Evolutionary conservation across 2,888 invertebrate species (phyloP).

Genomic region (Penaeus monodon): DNA sequence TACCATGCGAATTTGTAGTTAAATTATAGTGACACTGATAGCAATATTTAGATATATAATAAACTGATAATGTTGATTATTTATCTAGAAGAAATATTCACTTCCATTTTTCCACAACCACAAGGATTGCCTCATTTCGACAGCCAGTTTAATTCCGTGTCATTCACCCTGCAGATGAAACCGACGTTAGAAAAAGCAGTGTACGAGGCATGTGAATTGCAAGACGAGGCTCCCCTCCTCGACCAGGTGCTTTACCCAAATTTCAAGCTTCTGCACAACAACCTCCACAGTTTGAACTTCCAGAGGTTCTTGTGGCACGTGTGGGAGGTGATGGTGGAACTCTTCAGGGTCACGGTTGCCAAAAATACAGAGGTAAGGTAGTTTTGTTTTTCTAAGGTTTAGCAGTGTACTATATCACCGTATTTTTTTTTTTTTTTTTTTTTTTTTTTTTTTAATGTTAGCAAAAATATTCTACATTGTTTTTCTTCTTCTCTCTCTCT

Average conservation of each 20-base stretch:
- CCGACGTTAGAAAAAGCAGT: conserved; percentile 46
- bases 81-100: too few relatives aligned
- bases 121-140: background rate
- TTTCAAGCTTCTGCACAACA: conserved; percentile 41
- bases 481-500: too few relatives aligned
- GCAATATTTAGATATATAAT: too few relatives aligned
- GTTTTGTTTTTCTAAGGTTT: background rate
- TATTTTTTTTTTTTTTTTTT: too few relatives aligned
- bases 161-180: conserved; percentile 42
- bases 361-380: conserved; percentile 43
- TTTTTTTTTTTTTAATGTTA: too few relatives aligned
- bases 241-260: conserved; percentile 50
- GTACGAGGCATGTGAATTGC: conserved; percentile 55
- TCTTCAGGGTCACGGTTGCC: conserved; percentile 35
- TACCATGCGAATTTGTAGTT: too few relatives aligned
- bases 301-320: conserved; percentile 48
- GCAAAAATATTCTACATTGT: too few relatives aligned
- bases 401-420: too few relatives aligned
- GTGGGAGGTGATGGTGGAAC: conserved; percentile 34
- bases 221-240: conserved; percentile 33
- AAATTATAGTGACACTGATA: too few relatives aligned
- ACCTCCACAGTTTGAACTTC: conserved; percentile 57
- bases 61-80: too few relatives aligned
- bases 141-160: background rate
- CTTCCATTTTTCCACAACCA: too few relatives aligned